Conservation (phyloP, 2,797 vertebrate species). For the Notoglanidium macrostoma region DNA sequence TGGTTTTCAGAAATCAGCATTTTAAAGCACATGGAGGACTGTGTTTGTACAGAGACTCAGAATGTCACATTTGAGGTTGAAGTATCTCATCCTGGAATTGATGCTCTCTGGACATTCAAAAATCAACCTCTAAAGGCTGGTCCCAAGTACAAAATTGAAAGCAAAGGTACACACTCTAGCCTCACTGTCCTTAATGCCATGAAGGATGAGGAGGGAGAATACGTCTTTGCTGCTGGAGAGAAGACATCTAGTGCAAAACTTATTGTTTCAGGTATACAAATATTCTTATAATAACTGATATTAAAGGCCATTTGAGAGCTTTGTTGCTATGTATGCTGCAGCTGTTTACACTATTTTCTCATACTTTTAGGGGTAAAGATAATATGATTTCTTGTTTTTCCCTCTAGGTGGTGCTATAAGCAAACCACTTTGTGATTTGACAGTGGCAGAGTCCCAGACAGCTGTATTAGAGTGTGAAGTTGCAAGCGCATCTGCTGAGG, state of each 20-base stretch:
- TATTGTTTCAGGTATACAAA: conserved; percentile 85
- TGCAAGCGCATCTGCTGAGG: conserved; percentile 88
- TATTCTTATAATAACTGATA: background rate
- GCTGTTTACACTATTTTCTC: background rate
- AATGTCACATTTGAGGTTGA: conserved; percentile 90
- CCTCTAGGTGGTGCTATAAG: conserved; percentile 91
- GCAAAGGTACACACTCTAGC: conserved; percentile 83
- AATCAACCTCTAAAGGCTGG: conserved; percentile 84
- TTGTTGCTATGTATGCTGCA: background rate
- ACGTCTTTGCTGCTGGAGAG: conserved; percentile 90
- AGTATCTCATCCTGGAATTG: conserved; percentile 90
- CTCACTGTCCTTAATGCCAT: conserved; percentile 88
- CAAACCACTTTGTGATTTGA: conserved; percentile 87
- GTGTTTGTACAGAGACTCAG: conserved; percentile 94
- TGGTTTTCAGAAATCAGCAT: conserved; percentile 85
- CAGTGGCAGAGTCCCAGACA: conserved; percentile 90
- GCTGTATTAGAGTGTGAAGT: conserved; percentile 92
- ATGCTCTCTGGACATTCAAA: conserved; percentile 90
- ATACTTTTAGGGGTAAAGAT: background rate
- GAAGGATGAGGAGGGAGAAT: conserved; percentile 97
- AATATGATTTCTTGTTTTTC: background rate
- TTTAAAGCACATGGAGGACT: conserved; percentile 87
- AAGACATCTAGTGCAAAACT: conserved; percentile 90
- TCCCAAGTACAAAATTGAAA: conserved; percentile 88
- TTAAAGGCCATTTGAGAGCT: background rate